These are phyloP conservation scores for Drosophila borborema DNA, from an alignment of 2,888 invertebrate species.

Conservation along the genomic window DNA sequence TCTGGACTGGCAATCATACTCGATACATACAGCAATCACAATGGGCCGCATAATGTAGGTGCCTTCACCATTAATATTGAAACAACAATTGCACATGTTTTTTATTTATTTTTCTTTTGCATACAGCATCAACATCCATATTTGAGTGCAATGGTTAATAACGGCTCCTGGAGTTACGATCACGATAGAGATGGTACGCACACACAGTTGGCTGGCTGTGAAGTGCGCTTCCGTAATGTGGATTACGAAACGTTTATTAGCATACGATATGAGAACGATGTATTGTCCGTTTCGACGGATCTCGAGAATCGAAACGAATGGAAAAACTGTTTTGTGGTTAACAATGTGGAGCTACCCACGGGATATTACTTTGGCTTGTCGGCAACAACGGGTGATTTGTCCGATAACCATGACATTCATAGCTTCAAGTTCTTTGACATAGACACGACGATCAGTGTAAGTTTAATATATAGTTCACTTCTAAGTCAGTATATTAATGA, in stretches of 20 bases:
- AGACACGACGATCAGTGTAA: slow-evolving; percentile 89
- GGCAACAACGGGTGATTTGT: slow-evolving; percentile 98
- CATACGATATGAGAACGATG: slow-evolving; percentile 96
- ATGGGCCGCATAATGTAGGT: slow-evolving; percentile 98
- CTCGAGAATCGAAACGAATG: slow-evolving; percentile 96
- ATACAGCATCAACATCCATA: slow-evolving; percentile 98
- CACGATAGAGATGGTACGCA: slow-evolving; percentile 99
- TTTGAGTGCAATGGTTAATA: slow-evolving; percentile 99
- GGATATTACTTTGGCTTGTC: slow-evolving; percentile 97
- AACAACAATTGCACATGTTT: neutral
- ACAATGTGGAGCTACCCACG: slow-evolving; percentile 95
- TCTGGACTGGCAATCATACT: slow-evolving; percentile 95
- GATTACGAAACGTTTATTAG: slow-evolving; percentile 96
- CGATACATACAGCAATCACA: slow-evolving; percentile 99
- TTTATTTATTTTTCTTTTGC: neutral
- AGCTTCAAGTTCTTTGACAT: slow-evolving; percentile 96
- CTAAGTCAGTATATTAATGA: neutral
- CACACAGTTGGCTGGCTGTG: slow-evolving; percentile 98
- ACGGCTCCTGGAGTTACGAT: slow-evolving; percentile 97
- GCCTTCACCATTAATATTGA: neutral
- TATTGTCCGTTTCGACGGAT: slow-evolving; percentile 95
- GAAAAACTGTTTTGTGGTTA: slow-evolving; percentile 96
- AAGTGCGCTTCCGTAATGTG: slow-evolving; percentile 96
- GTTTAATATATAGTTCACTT: slow-evolving; percentile 14
- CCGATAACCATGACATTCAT: slow-evolving; percentile 98